Percentiles rank a stretch among this genome's conserved stretches.
Conservation (phyloP, 2,888 invertebrate genomes). For the Orthonevra nobilis region DNA sequence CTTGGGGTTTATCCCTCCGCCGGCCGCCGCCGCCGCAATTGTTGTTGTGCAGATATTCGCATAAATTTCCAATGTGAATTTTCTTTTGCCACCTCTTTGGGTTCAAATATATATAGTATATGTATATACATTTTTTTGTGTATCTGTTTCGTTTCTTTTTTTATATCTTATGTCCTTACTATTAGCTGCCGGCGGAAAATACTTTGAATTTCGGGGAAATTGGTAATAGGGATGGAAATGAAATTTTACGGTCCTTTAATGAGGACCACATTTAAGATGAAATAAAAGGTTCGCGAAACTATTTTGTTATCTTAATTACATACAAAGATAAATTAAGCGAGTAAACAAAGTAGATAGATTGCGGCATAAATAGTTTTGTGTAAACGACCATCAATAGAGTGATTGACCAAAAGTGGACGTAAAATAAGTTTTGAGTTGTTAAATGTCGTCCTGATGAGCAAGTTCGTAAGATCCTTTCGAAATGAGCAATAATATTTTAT, state of each 20-base stretch:
- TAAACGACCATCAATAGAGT: no score
- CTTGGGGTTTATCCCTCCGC: constrained; percentile 26
- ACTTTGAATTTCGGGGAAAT: constrained; percentile 19
- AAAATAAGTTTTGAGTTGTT: no score
- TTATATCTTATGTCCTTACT: constrained; percentile 26
- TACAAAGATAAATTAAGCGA: no score
- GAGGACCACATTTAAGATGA: constrained; percentile 1
- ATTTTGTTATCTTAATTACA: constrained; percentile 11
- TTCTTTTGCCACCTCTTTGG: neutral
- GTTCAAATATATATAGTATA: no score
- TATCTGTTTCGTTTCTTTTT: neutral
- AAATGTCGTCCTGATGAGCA: no score
- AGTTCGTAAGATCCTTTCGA: no score
- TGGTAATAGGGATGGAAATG: constrained; percentile 36
- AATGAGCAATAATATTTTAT: no score
- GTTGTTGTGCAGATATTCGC: constrained; percentile 41
- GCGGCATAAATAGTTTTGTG: no score
- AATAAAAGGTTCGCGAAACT: constrained; percentile 6
- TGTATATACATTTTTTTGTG: neutral
- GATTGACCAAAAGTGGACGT: no score
- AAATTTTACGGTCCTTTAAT: constrained; percentile 29
- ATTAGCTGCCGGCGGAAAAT: constrained; percentile 8
- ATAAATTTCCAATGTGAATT: constrained; percentile 24
- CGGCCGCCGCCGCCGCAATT: no score
- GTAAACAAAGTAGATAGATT: no score